These are phyloP conservation scores for Limnephilus marmoratus DNA, from an alignment of 2,888 invertebrate species.

Conservation along the genomic window DNA sequence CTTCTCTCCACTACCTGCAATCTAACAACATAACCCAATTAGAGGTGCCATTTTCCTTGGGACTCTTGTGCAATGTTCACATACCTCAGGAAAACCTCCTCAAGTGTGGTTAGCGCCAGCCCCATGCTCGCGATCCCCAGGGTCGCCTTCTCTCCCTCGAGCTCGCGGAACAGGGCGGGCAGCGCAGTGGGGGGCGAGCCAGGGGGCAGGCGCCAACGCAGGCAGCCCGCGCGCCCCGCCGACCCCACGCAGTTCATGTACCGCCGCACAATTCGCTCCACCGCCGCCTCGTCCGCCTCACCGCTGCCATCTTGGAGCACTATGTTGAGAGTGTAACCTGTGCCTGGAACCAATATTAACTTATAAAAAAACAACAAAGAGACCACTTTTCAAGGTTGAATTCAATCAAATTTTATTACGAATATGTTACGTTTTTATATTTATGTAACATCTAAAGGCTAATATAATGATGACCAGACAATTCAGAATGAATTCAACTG, in stretches of 20 bases:
- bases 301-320: conserved; percentile 66
- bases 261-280: not conserved
- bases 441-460: too few relatives aligned
- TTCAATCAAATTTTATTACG: too few relatives aligned
- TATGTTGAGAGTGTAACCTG: conserved; percentile 70
- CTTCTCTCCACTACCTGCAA: too few relatives aligned
- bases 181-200: conserved; percentile 6
- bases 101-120: conserved; percentile 91
- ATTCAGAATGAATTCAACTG: too few relatives aligned
- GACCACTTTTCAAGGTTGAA: too few relatives aligned
- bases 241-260: not conserved
- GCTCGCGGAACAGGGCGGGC: conserved; percentile 52
- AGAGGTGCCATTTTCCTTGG: too few relatives aligned
- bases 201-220: conserved; percentile 32
- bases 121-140: conserved; percentile 88
- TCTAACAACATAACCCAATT: too few relatives aligned
- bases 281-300: not conserved
- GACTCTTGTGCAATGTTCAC: conserved; percentile 59
- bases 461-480: too few relatives aligned
- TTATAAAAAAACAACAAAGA: too few relatives aligned
- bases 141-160: conserved; percentile 79
- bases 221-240: not conserved
- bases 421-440: too few relatives aligned
- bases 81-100: conserved; percentile 93
- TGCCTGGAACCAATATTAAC: conserved; percentile 40